Base-by-base conservation (phyloP, 2,113 vertebrate species). In the Podarcis raffonei region DNA sequence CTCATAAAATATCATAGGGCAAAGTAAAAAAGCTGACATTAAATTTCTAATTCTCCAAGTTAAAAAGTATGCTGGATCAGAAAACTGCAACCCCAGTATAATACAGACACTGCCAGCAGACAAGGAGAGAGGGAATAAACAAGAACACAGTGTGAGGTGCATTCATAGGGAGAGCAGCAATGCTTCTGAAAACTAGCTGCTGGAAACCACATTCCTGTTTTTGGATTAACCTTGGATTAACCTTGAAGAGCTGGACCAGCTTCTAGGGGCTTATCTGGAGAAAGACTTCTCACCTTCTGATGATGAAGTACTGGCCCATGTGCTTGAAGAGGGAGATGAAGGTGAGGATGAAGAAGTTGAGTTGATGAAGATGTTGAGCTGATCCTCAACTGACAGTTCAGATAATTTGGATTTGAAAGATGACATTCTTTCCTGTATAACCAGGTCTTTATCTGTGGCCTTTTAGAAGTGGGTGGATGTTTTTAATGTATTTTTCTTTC, bases 251-350 rank as follows among this genome's bases (percentile, higher is more conserved):
- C 94, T 98, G 0, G 98, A 99, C 93, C 98, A 98, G 69, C 94
- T 99, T 87, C 96, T 99, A 79, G 97, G 97, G 74, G 98, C 98
- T 0, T 99, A 99, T 91, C 89, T 99, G 39, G 98, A 98, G 97
- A 98, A 81, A 98, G 98, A 98, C 89, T 98, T 99, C 91, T 98
- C 98, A 65, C 98, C 98, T 22, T 99, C 98, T 0, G 98, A 98
- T 5, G 98, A 99, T 39, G 98, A 99, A 88, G 99, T 99, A 92
- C 96, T 99, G 53, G 98, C 98, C 6, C 98, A 97, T 76, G 97
- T 99, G 37, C 97, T 99, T 9, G 98, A 98, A 93, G 98, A 98
- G 81, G 98, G 98, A 30, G 98, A 95, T 13, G 98, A 99, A 0
- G 98, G 95, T 8, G 98, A 98, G 37, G 98, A 98, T 0, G 98